A percentile compares a stretch with the other conserved stretches of the same genome.
These are phyloP conservation scores for Andrena marginata DNA, from an alignment of 2,888 invertebrate genomes.

Conservation along the genomic window DNA sequence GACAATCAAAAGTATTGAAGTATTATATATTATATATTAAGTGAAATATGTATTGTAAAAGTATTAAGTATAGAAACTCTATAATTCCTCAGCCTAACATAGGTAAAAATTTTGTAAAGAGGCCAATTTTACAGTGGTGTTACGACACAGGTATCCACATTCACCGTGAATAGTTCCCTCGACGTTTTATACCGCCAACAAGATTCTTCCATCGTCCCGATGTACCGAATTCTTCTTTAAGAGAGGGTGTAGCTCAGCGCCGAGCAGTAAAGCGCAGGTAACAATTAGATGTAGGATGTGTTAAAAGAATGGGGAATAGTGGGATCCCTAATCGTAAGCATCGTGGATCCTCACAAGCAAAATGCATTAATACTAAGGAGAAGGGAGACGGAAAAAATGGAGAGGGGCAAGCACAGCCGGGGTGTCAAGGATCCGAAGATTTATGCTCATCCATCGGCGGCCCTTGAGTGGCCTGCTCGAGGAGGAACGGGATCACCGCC, in stretches of 20 bases:
- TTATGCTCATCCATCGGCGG: conserved; percentile 62
- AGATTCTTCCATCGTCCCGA: background rate
- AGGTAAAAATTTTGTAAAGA: too few species aligned
- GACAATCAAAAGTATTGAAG: too few species aligned
- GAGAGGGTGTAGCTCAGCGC: background rate
- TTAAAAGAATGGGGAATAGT: conserved; percentile 10
- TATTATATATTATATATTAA: too few species aligned
- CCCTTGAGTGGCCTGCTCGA: conserved; percentile 59
- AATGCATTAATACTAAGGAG: conserved; percentile 33
- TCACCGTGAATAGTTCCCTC: too few species aligned
- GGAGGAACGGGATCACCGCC: conserved; percentile 61
- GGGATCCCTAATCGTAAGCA: conserved; percentile 26
- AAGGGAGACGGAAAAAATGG: conserved; percentile 3
- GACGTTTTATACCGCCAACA: background rate
- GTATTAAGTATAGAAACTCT: too few species aligned
- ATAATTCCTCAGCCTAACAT: too few species aligned
- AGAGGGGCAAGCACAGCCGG: conserved; percentile 11
- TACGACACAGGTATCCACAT: too few species aligned
- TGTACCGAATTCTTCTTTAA: background rate
- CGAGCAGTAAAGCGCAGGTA: conserved; percentile 31
- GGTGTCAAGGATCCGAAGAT: conserved; percentile 53
- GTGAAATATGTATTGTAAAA: too few species aligned
- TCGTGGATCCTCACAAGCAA: conserved; percentile 17
- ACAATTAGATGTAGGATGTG: conserved; percentile 15
- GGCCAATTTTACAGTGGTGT: too few species aligned